Percentiles rank a stretch among this genome's conserved stretches.
Conservation (phyloP, 2,113 vertebrate species). For the Plectropomus leopardus region DNA sequence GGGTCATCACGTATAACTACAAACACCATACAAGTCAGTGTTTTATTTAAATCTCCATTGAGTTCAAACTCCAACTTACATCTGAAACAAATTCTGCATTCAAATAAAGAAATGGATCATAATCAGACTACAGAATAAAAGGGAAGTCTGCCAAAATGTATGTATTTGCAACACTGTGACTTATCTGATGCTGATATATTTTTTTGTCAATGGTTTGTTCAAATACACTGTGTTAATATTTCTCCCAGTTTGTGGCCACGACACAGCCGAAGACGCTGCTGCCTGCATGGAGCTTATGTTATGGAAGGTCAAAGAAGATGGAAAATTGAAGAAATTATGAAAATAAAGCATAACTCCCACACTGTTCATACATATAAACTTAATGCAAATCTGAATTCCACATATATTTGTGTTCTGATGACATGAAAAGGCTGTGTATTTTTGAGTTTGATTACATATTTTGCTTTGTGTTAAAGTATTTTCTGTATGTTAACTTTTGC, state of each 20-base stretch:
- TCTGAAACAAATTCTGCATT: background rate
- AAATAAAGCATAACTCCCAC: constrained; percentile 33
- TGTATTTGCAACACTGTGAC: background rate
- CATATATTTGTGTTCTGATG: background rate
- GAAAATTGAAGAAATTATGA: constrained; percentile 81
- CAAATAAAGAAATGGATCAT: constrained; percentile 30
- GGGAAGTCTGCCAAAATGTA: too few relatives aligned
- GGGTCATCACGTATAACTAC: constrained; percentile 71
- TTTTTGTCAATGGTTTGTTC: background rate
- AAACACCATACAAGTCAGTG: background rate
- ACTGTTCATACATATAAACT: background rate
- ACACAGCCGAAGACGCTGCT: constrained; percentile 84
- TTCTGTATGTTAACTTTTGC: constrained; percentile 15
- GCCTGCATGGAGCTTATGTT: constrained; percentile 89
- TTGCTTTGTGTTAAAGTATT: constrained; percentile 8
- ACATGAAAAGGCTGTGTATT: constrained; percentile 30
- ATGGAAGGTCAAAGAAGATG: constrained; percentile 87
- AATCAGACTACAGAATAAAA: background rate
- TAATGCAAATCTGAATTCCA: background rate
- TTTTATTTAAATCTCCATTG: background rate
- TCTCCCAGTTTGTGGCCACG: constrained; percentile 81
- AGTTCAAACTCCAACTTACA: background rate
- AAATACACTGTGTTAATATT: constrained; percentile 35
- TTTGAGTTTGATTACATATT: constrained; percentile 23
- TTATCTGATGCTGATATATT: background rate